Percentiles rank a stretch among this genome's conserved stretches.
Conservation (phyloP, 2,888 invertebrate genomes). For the Machimus atricapillus region DNA sequence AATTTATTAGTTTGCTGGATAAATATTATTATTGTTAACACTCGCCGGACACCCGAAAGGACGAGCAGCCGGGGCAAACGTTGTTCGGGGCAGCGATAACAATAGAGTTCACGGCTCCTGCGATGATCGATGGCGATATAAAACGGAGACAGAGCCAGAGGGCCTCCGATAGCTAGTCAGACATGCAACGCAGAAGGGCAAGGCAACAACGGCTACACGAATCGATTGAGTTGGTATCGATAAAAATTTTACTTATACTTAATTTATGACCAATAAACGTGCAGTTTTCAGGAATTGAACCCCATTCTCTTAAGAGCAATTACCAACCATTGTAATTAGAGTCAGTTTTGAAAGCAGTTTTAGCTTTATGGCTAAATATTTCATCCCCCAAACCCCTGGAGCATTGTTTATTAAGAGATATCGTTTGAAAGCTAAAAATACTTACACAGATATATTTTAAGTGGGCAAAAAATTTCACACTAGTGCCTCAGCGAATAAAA, state of each 20-base stretch:
- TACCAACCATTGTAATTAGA: neutral
- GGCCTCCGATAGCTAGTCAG: neutral
- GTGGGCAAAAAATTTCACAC: no score
- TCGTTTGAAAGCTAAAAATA: no score
- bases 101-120: neutral
- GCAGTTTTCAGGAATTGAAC: constrained; percentile 19
- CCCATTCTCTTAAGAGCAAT: neutral
- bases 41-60: neutral
- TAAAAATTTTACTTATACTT: constrained; percentile 15
- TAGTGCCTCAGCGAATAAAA: no score
- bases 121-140: constrained; percentile 15
- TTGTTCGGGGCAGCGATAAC: neutral
- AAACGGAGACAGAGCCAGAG: neutral
- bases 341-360: neutral
- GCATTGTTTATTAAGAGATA: no score
- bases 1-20: constrained; percentile 28
- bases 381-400: neutral
- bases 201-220: neutral
- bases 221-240: neutral
- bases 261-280: constrained; percentile 24
- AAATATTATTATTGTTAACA: constrained; percentile 34
- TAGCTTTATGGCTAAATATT: neutral
- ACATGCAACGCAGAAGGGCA: neutral
- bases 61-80: neutral
- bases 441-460: no score